Conservation (phyloP, 2,888 invertebrate genomes). For the Julus scandinavius region DNA sequence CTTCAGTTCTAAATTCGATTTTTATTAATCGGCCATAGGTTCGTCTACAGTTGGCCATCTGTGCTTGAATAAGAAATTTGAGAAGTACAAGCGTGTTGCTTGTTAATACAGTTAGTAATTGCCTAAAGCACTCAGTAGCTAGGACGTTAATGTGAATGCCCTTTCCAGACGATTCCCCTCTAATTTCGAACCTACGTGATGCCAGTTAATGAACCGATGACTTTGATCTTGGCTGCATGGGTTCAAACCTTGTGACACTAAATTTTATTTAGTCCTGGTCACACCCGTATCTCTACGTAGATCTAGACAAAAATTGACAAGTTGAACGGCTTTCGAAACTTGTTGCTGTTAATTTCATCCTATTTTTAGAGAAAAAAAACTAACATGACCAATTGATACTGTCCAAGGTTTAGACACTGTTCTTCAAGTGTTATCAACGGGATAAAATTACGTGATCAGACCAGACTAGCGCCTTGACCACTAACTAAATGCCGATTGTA, state of each 20-base stretch:
- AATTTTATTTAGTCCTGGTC: not conserved
- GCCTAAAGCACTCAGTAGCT: not conserved
- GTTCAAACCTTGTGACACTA: not conserved
- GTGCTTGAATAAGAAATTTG: not conserved
- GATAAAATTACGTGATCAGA: not conserved
- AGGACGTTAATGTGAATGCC: slow-evolving; percentile 22
- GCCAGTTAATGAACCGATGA: slow-evolving; percentile 32
- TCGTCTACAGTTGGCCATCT: not conserved
- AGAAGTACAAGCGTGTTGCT: not conserved
- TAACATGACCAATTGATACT: not conserved
- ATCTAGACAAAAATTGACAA: not conserved
- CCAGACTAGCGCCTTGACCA: not conserved
- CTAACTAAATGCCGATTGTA: not conserved
- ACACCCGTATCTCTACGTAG: not conserved
- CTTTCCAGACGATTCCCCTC: slow-evolving; percentile 6
- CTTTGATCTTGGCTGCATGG: slow-evolving; percentile 13
- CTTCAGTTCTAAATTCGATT: no score
- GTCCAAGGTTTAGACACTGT: not conserved
- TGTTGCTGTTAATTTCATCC: not conserved
- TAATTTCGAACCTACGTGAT: slow-evolving; percentile 22
- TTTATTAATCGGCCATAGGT: not conserved
- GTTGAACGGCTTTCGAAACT: slow-evolving; percentile 7
- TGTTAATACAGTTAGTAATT: not conserved
- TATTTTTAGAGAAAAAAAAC: not conserved
- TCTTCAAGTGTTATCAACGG: not conserved